phyloP scores from a whole-genome alignment of 2,888 invertebrate species.

The Eremobia ochroleuca region DNA sequence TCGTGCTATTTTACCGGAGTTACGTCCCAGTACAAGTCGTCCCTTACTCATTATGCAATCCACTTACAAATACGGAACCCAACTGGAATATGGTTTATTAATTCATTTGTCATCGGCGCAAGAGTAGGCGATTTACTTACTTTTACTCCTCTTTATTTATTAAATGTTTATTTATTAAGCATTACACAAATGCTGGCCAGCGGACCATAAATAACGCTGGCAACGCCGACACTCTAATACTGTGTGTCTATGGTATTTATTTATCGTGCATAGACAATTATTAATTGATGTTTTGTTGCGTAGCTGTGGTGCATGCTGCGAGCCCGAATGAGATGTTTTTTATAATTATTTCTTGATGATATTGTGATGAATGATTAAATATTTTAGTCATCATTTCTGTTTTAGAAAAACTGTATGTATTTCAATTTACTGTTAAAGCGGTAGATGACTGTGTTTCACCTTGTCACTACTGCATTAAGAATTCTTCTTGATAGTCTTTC shows the following conservation, averaged over 20 bases:
- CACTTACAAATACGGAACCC: constrained; percentile 43
- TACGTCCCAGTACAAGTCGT: constrained; percentile 22
- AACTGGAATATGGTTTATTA: constrained; percentile 55
- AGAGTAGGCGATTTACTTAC: constrained; percentile 68
- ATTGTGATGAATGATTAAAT: constrained; percentile 38
- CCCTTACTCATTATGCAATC: constrained; percentile 45
- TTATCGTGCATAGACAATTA: constrained; percentile 68
- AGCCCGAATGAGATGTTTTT: constrained; percentile 57
- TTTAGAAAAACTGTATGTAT: constrained; percentile 7
- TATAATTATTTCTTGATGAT: constrained; percentile 57
- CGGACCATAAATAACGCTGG: constrained; percentile 69
- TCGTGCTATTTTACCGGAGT: background rate
- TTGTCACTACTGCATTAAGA: background rate
- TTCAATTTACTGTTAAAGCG: background rate
- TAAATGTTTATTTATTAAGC: constrained; percentile 71
- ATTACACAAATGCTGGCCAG: constrained; percentile 67
- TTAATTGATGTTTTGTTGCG: constrained; percentile 62
- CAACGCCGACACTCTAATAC: constrained; percentile 67
- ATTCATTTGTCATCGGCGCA: constrained; percentile 71
- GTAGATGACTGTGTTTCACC: constrained; percentile 6
- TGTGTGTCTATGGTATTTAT: constrained; percentile 68
- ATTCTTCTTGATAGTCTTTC: background rate
- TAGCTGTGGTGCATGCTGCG: constrained; percentile 62
- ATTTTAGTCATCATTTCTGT: constrained; percentile 21
- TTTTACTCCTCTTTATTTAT: constrained; percentile 68